phyloP scores from a whole-genome alignment of 1,140 invertebrate genomes.

The Leucophenga varia region DNA sequence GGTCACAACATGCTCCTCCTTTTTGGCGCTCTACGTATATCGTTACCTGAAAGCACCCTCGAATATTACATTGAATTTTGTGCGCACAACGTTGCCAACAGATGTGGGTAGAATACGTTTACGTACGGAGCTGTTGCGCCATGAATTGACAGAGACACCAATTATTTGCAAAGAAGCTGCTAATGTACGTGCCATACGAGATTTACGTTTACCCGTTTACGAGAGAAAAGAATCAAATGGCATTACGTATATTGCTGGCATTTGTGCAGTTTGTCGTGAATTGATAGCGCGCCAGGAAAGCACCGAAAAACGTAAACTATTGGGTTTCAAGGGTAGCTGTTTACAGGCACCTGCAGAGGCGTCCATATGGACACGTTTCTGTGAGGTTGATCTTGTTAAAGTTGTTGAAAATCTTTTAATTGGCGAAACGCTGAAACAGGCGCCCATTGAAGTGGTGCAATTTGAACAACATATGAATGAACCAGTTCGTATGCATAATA shows the following conservation, averaged over 20 bases:
- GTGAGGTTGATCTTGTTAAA: conserved; percentile 75
- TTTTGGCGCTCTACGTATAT: conserved; percentile 40
- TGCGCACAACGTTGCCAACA: conserved; percentile 9
- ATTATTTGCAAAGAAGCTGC: conserved; percentile 42
- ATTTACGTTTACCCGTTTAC: conserved; percentile 42
- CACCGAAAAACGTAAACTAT: conserved; percentile 59
- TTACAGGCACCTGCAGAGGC: conserved; percentile 79
- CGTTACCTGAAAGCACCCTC: conserved; percentile 33
- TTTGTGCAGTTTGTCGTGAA: conserved; percentile 69
- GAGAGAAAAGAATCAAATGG: conserved; percentile 60
- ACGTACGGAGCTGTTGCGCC: conserved; percentile 26
- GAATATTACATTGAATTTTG: conserved; percentile 45
- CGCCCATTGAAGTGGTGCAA: conserved; percentile 68
- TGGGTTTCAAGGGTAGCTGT: conserved; percentile 78
- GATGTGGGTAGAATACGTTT: conserved; percentile 31
- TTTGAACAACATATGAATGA: conserved; percentile 86
- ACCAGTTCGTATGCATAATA: conserved; percentile 83
- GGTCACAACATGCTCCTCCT: conserved; percentile 43
- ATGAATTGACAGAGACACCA: conserved; percentile 38
- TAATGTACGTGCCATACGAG: conserved; percentile 27
- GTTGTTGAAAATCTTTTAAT: conserved; percentile 28
- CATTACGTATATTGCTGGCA: conserved; percentile 64
- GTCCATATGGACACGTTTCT: conserved; percentile 90
- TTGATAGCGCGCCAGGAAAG: conserved; percentile 57
- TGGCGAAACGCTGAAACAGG: conserved; percentile 21